Conservation (phyloP, 2,888 invertebrate genomes). For the Ormyrus pomaceus region DNA sequence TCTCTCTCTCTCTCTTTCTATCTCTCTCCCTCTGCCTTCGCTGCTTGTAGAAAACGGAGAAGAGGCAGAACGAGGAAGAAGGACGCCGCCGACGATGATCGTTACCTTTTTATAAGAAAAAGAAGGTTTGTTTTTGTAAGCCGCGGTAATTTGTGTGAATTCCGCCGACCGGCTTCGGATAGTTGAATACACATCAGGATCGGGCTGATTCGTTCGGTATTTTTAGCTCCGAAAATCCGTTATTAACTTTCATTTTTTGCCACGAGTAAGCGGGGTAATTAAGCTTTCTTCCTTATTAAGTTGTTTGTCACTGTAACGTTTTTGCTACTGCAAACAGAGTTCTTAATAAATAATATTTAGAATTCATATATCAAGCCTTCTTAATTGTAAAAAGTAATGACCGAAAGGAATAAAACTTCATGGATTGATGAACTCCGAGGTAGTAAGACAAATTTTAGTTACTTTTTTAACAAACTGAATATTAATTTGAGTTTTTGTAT, state of each 20-base stretch:
- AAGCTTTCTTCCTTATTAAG: no score
- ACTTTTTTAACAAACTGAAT: no score
- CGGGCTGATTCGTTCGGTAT: neutral
- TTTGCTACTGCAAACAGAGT: no score
- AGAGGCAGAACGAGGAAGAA: conserved; percentile 14
- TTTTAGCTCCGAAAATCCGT: neutral
- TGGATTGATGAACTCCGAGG: no score
- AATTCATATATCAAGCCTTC: no score
- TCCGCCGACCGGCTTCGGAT: neutral
- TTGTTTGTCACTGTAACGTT: no score
- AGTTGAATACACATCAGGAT: neutral
- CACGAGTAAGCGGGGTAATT: no score
- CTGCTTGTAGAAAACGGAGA: conserved; percentile 28
- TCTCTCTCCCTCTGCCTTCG: neutral
- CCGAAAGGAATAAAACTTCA: no score
- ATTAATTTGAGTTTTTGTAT: no score
- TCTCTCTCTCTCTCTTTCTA: conserved; percentile 20
- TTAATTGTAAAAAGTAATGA: no score
- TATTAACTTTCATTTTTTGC: conserved; percentile 2
- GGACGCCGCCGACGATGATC: neutral
- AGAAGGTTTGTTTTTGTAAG: conserved; percentile 36
- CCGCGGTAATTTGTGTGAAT: conserved; percentile 11
- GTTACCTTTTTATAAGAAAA: neutral
- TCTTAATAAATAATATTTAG: no score
- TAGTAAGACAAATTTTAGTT: no score